Evolutionary conservation across 2,113 vertebrate species (phyloP), one percentile per base, ranked within the genome.

Genomic region (Arothron firmamentum): DNA sequence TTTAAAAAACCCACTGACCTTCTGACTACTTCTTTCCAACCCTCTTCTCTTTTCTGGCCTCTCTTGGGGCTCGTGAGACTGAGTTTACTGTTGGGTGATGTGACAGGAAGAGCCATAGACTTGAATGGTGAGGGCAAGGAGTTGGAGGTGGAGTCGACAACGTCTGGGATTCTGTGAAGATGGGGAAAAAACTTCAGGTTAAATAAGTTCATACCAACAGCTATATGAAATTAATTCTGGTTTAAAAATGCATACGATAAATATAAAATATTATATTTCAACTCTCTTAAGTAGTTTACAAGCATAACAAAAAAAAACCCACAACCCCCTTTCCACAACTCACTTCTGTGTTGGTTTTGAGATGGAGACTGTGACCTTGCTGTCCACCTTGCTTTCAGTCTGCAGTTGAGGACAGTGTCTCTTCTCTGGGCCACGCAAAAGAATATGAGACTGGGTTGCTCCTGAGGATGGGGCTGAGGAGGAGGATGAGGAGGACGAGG

Each of bases 1-100:
- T 38, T 38, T 10, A 0, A 38, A 38, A 38, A 10, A 12, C 8
- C 5, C 51, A 77, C 80, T 85, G 83, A 95, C 96, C 96, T 93
- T 87, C 97, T 92, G 61, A 99, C 95, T 20, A 99, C 97, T 85
- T 99, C 97, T 88, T 99, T 99, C 97, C 97, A 99, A 12, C 97
- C 97, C 75, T 99, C 97, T 91, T 99, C 97, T 92, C 97, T 94
- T 81, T 98, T 98, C 74, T 95, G 96, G 55, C 93, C 93, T 88
- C 95, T 93, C 85, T 99, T 99, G 47, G 97, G 97, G 79, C 96
- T 98, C 60, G 94, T 96, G 79, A 97, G 90, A 87, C 94, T 98
- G 85, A 98, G 89, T 74, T 99, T 99, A 79, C 92, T 92, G 81
- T 91, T 97, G 81, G 95, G 92, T 72, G 95, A 94, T 56, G 82